Base-by-base conservation (phyloP, 2,113 vertebrate species). In the Galemys pyrenaicus region DNA sequence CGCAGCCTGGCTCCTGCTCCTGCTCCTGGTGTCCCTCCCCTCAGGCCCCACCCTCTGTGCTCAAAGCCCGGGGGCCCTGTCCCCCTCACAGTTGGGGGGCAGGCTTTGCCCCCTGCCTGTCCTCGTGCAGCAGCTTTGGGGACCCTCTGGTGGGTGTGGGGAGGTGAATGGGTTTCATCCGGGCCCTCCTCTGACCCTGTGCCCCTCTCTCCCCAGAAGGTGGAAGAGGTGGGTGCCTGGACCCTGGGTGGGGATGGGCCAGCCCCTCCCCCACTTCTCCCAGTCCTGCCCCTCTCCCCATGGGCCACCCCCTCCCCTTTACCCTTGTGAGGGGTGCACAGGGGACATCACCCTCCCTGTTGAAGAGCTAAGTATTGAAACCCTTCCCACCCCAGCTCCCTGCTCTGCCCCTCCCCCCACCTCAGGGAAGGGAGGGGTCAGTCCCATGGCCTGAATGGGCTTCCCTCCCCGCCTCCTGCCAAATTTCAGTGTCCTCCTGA, bases 211-310 rank as follows among this genome's bases (percentile, higher is more conserved):
- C 97, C 97, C 89, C 97, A 98, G 98, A 98, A 98, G 56, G 95
- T 97, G 98, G 96, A 98, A 97, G 96, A 98, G 98, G 97, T 98
- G 97, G 97, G 97, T 98, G 96, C 85, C 86, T 81, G 96, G 95
- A 94, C 95, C 95, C 94, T 92, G 95, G 96, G 94, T 46, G 0
- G 91, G 95, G 94, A 91, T 96, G 96, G 96, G 94, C 95, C 84
- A 95, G 87, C 70, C 96, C 87, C 96, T 95, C 96, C 95, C 95
- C 95, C 95, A 51, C 37, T 73, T 89, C 82, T 89, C 95, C 92
- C 94, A 95, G 95, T 95, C 89, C 96, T 78, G 92, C 64, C 67
- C 96, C 89, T 88, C 95, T 83, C 91, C 97, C 96, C 35, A 68
- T 88, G 91, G 41, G 89, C 96, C 83, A 84, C 64, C 64, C 68